Evolutionary conservation across 1,140 invertebrate species (phyloP).

Genomic region (Calliphora vicina): DNA sequence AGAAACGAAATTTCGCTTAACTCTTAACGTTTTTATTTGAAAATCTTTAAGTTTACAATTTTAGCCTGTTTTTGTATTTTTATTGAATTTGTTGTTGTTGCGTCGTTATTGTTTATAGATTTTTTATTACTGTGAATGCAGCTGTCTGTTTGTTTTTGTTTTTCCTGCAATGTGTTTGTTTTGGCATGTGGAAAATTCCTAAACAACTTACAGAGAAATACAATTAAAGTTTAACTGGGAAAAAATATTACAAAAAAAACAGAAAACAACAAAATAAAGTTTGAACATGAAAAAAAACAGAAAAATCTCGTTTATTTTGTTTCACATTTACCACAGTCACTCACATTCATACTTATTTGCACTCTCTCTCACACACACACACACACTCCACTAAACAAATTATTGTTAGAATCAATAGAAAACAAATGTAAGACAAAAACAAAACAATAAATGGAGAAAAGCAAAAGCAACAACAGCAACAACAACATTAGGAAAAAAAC

Average conservation of each 20-base stretch:
- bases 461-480: too few relatives aligned
- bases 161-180: not conserved
- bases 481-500: too few relatives aligned
- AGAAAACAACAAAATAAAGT: not conserved
- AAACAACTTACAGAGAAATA: conserved; percentile 3
- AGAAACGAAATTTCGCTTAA: too few relatives aligned
- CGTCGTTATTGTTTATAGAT: not conserved
- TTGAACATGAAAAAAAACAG: not conserved
- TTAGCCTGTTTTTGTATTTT: too few relatives aligned
- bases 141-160: not conserved
- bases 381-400: too few relatives aligned
- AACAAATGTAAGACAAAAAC: not conserved
- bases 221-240: not conserved
- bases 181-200: conserved; percentile 12
- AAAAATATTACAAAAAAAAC: not conserved
- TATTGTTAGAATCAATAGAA: not conserved
- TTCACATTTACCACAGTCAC: too few relatives aligned
- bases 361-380: too few relatives aligned
- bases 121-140: not conserved
- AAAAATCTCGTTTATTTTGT: not conserved
- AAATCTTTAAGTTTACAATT: too few relatives aligned
- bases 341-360: too few relatives aligned
- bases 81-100: not conserved
- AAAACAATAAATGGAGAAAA: too few relatives aligned
- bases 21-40: too few relatives aligned